phyloP scores from a whole-genome alignment of 1,140 invertebrate species.

The Drosophila obscura region DNA sequence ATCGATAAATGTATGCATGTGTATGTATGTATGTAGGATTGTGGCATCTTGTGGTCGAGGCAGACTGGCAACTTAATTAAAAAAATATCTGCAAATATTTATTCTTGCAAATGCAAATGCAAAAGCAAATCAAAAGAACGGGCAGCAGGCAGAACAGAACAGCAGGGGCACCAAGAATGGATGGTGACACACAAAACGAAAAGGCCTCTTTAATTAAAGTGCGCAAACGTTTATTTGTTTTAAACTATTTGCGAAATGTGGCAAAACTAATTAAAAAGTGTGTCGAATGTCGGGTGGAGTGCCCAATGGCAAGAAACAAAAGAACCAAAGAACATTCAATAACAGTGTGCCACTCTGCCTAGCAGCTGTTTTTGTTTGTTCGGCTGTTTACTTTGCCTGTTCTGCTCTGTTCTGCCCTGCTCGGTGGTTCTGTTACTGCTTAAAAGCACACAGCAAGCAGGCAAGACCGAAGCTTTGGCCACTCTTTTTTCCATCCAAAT shows the following conservation, averaged over 20 bases:
- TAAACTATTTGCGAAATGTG: constrained; percentile 77
- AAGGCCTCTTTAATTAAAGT: constrained; percentile 62
- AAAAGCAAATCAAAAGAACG: constrained; percentile 6
- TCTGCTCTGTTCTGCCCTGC: too few relatives aligned
- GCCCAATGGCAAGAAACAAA: constrained; percentile 77
- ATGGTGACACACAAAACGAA: constrained; percentile 10
- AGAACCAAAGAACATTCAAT: constrained; percentile 17
- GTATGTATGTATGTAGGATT: constrained; percentile 4
- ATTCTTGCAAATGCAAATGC: constrained; percentile 21
- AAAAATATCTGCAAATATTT: constrained; percentile 41
- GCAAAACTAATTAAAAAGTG: constrained; percentile 79
- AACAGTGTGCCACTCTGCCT: not conserved
- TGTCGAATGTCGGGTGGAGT: constrained; percentile 50
- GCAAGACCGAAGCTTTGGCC: not conserved
- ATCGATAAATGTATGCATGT: not conserved
- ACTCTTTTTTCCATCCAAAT: too few relatives aligned
- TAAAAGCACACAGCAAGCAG: not conserved
- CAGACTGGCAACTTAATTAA: constrained; percentile 25
- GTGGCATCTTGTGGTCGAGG: not conserved
- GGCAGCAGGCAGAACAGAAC: not conserved
- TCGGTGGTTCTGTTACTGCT: too few relatives aligned
- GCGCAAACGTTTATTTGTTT: constrained; percentile 67
- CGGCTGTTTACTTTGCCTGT: constrained; percentile 40
- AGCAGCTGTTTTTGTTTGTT: constrained; percentile 43
- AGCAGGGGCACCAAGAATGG: too few relatives aligned